These are phyloP conservation scores for Ariopsis seemanni DNA, from an alignment of 2,113 vertebrate species.

Conservation along the genomic window DNA sequence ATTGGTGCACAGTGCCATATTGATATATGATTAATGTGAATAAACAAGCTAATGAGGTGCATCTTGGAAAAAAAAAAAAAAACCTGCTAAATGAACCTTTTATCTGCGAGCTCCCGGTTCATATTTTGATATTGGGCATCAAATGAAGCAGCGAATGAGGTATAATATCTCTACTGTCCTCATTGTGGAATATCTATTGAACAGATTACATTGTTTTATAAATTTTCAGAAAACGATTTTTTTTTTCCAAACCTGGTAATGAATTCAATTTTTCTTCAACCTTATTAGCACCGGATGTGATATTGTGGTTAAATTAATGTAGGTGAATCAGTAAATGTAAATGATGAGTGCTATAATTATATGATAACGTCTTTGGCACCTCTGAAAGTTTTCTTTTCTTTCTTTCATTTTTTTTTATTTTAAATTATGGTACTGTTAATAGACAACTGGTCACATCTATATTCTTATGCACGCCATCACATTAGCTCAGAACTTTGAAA, in stretches of 20 bases:
- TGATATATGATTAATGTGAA: slow-evolving; percentile 59
- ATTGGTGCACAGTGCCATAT: slow-evolving; percentile 51
- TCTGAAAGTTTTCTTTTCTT: not conserved
- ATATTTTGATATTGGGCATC: not conserved
- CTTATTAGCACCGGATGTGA: slow-evolving; percentile 1
- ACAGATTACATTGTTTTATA: slow-evolving; percentile 22
- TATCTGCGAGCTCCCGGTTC: slow-evolving; percentile 30
- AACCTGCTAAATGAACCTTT: not conserved
- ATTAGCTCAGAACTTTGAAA: not conserved
- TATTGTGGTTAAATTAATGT: not conserved
- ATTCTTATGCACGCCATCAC: not conserved
- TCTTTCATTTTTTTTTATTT: not conserved
- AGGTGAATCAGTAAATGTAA: not conserved
- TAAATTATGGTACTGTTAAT: not conserved
- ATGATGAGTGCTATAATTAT: not conserved
- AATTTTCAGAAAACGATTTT: not conserved
- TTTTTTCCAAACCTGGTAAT: slow-evolving; percentile 7
- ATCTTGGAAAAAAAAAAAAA: not conserved
- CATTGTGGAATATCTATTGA: not conserved
- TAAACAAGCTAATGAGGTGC: slow-evolving; percentile 52
- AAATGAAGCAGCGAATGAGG: not conserved
- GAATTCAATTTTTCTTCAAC: not conserved
- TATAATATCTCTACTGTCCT: not conserved
- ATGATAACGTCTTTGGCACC: not conserved
- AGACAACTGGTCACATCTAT: not conserved